Base-by-base conservation (phyloP, 2,797 vertebrate genomes). In the Triplophysa yarkandensis region DNA sequence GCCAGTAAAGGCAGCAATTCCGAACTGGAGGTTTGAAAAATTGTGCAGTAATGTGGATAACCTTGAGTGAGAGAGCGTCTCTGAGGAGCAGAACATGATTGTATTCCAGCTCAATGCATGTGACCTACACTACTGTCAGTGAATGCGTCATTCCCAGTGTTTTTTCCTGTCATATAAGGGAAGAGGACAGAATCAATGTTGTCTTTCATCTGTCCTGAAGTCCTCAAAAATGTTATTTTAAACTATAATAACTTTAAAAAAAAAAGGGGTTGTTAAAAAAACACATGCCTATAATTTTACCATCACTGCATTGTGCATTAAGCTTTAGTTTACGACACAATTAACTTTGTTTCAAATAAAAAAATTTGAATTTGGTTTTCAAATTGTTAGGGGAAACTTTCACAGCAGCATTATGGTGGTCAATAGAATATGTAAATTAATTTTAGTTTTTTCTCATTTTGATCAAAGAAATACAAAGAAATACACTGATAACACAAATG, bases 161-260 rank as follows among this genome's bases (percentile, higher is more conserved):
- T 17, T 50, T 21, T n/a, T 70, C 23, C 34, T 65, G 58, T 30
- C 17, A 6, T 28, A 16, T 54, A 30, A 69, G 25, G 8, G 27
- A 48, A 14, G 54, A 32, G 68, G 19, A 41, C 21, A 58, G 32
- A 4, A n/a, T 36, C 17, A 57, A 6, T 39, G n/a, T 74, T 69
- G 67, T 74, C 44, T 52, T 58, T 77, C 63, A 74, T 73, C 54
- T 52, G 43, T 77, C 28, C 60, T 11, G 10, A 21, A 21, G 19
- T 52, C 52, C 43, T 46, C 75, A 19, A 19, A 21, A 61, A 63
- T 30, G 72, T 41, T 73, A 30, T 32, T 25, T 8, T 39, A 30
- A 36, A 21, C 34, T 55, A 21, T n/a, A n/a, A n/a, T n/a, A n/a
- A n/a, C n/a, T n/a, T n/a, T n/a, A 27, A 19, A 66, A 30, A 28